A percentile compares a stretch with the other conserved stretches of the same genome.
These are phyloP conservation scores for Phrynocephalus vlangalii DNA, from an alignment of 2,797 vertebrate genomes.

Conservation along the genomic window DNA sequence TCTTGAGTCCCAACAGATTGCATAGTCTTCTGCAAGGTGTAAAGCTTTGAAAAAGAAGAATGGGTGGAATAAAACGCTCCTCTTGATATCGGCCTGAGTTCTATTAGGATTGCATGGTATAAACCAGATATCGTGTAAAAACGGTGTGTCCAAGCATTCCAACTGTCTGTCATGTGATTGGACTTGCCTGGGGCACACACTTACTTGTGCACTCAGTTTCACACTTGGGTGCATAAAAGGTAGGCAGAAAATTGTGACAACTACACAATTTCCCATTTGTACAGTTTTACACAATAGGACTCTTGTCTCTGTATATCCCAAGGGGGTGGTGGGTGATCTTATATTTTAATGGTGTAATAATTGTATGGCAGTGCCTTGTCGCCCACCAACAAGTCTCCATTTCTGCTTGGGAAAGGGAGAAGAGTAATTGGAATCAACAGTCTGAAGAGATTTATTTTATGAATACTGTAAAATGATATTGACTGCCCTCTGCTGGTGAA, in stretches of 20 bases:
- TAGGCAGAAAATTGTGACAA: no score
- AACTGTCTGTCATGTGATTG: no score
- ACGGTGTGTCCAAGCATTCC: no score
- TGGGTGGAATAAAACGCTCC: neutral
- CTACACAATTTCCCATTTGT: no score
- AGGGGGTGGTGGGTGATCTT: neutral
- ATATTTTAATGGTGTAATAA: neutral
- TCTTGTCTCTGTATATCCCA: neutral
- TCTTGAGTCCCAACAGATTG: neutral
- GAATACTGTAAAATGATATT: neutral
- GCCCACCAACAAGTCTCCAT: neutral
- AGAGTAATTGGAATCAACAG: neutral
- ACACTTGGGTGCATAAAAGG: no score
- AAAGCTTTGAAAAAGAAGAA: neutral
- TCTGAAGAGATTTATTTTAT: neutral
- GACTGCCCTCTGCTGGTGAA: constrained; percentile 62
- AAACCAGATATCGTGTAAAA: no score
- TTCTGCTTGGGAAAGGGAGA: neutral
- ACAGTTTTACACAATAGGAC: no score
- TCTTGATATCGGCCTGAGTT: neutral
- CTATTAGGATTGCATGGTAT: no score
- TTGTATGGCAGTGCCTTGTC: neutral
- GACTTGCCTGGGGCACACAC: no score
- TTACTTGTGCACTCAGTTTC: no score
- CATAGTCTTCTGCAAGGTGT: neutral